These are phyloP conservation scores for Tachuris rubrigastra DNA, from an alignment of 2,113 vertebrate genomes.

Conservation along the genomic window DNA sequence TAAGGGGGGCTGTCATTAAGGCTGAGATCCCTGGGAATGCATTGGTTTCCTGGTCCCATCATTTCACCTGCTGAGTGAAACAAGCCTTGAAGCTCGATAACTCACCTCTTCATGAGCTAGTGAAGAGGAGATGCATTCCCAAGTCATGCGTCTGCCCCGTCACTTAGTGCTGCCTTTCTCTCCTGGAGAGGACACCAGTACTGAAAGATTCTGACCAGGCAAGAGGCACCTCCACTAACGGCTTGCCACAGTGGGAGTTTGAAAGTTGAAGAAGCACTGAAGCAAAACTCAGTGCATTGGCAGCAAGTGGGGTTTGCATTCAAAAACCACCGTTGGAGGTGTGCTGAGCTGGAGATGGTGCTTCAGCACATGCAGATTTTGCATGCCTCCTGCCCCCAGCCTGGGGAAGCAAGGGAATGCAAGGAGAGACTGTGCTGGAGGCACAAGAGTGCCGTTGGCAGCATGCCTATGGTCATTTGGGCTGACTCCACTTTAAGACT, in stretches of 20 bases:
- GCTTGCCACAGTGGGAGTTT: fast-evolving
- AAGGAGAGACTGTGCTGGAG: background rate
- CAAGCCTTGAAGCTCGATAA: background rate
- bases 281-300: background rate
- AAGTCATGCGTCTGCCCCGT: background rate
- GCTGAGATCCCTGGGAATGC: background rate
- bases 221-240: background rate
- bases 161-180: background rate
- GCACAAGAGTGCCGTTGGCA: background rate
- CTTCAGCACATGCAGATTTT: background rate
- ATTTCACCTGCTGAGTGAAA: background rate
- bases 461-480: background rate
- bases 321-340: background rate
- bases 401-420: background rate
- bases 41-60: fast-evolving
- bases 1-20: background rate
- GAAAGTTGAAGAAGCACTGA: background rate
- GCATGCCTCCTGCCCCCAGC: too few relatives aligned
- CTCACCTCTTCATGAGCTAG: background rate
- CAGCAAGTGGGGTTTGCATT: background rate
- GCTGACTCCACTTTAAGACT: background rate
- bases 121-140: background rate
- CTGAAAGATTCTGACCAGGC: background rate
- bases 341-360: background rate
- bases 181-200: too few relatives aligned